Conservation (phyloP, 2,113 vertebrate species). For the Rhea pennata region DNA sequence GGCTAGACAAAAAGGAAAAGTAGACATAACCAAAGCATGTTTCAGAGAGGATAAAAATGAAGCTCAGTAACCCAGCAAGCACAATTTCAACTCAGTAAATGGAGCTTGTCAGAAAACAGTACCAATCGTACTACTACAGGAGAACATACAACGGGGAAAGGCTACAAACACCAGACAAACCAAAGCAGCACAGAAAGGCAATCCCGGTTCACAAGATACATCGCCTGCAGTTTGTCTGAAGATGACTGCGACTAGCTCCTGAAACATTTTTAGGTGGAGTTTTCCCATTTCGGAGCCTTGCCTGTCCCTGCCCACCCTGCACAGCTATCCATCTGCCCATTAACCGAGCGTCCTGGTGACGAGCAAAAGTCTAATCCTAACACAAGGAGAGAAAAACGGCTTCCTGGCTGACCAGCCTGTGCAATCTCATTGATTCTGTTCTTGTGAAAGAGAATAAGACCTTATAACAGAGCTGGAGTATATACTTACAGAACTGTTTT, state of each 20-base stretch:
- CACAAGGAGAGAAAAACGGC: not conserved
- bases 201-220: not conserved
- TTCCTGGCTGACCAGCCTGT: not conserved
- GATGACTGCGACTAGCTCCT: not conserved
- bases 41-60: not conserved
- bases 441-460: not conserved
- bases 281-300: not conserved
- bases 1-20: not conserved
- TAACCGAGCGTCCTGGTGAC: not conserved
- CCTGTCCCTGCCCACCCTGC: rapidly evolving
- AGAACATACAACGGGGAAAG: not conserved
- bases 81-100: not conserved
- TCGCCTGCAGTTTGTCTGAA: not conserved
- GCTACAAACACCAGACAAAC: not conserved
- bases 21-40: not conserved
- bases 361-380: not conserved
- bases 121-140: rapidly evolving
- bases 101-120: not conserved
- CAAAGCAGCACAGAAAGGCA: not conserved
- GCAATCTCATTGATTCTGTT: not conserved
- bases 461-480: not conserved
- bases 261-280: not conserved
- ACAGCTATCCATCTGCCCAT: rapidly evolving
- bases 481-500: not conserved
- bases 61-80: not conserved